Conservation (phyloP, 2,888 invertebrate genomes). For the Plemyria rubiginata region DNA sequence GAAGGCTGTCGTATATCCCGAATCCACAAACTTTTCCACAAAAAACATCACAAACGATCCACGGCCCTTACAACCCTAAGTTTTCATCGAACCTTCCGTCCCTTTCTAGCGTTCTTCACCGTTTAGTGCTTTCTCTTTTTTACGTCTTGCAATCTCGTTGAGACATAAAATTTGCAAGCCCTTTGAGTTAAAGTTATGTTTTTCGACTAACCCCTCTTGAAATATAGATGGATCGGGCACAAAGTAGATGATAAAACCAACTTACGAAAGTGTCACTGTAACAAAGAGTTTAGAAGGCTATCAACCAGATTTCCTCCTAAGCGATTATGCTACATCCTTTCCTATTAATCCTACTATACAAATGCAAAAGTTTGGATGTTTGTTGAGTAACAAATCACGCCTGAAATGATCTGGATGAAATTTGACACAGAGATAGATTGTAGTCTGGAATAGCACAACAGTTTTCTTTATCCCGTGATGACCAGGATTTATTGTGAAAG, state of each 20-base stretch:
- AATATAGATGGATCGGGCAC: constrained; percentile 51
- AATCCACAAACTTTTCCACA: background rate
- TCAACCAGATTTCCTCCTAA: too few species aligned
- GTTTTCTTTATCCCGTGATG: too few species aligned
- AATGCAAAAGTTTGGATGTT: too few species aligned
- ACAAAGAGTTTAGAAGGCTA: background rate
- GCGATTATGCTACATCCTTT: too few species aligned
- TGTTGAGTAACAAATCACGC: too few species aligned
- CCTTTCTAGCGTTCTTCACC: constrained; percentile 14
- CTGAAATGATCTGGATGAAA: too few species aligned
- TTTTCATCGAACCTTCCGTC: constrained; percentile 22
- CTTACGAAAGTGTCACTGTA: background rate
- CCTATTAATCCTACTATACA: too few species aligned
- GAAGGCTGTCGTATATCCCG: too few species aligned
- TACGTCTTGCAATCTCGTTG: constrained; percentile 46
- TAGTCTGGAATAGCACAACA: too few species aligned
- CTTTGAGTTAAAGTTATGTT: constrained; percentile 53
- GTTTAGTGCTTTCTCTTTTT: constrained; percentile 15
- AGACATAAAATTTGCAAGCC: constrained; percentile 61
- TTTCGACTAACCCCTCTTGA: constrained; percentile 51
- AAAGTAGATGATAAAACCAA: constrained; percentile 29
- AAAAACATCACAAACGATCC: constrained; percentile 9
- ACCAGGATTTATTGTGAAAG: too few species aligned
- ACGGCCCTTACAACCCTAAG: constrained; percentile 10
- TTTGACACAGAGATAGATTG: too few species aligned